phyloP scores from a whole-genome alignment of 2,797 vertebrate species.

The Sphenopsis melanotis region DNA sequence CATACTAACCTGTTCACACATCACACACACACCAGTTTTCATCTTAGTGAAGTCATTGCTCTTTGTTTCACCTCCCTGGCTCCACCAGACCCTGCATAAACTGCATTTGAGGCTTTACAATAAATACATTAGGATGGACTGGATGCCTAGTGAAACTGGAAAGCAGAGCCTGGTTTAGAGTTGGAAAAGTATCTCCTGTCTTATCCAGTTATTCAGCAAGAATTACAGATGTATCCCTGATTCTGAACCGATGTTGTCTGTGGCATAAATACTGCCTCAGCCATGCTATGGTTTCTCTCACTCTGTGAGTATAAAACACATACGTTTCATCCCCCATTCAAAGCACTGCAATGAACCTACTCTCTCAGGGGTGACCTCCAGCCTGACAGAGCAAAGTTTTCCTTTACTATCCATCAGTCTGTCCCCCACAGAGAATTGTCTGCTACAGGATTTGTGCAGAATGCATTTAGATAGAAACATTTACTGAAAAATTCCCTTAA shows the following conservation, averaged over 20 bases:
- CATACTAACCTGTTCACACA: fast-evolving
- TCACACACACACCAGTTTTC: neutral
- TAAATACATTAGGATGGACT: neutral
- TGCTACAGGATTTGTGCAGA: neutral
- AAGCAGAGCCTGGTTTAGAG: neutral
- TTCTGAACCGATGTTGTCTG: neutral
- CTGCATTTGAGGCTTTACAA: neutral
- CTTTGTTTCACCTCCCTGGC: neutral
- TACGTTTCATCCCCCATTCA: neutral
- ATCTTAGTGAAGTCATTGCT: neutral
- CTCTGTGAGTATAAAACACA: neutral
- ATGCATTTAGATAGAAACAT: neutral
- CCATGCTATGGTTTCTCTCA: neutral
- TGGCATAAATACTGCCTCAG: neutral
- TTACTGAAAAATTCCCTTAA: neutral
- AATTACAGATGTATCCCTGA: neutral
- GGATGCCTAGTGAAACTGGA: neutral
- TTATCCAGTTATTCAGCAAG: neutral
- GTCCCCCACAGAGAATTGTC: neutral
- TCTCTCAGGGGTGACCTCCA: neutral
- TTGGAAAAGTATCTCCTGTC: neutral
- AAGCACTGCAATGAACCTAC: neutral
- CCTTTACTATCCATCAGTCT: neutral
- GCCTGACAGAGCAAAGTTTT: neutral
- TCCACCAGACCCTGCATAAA: neutral